Evolutionary conservation across 2,888 invertebrate genomes (phyloP).

Genomic region (Pharmacophagus antenor): DNA sequence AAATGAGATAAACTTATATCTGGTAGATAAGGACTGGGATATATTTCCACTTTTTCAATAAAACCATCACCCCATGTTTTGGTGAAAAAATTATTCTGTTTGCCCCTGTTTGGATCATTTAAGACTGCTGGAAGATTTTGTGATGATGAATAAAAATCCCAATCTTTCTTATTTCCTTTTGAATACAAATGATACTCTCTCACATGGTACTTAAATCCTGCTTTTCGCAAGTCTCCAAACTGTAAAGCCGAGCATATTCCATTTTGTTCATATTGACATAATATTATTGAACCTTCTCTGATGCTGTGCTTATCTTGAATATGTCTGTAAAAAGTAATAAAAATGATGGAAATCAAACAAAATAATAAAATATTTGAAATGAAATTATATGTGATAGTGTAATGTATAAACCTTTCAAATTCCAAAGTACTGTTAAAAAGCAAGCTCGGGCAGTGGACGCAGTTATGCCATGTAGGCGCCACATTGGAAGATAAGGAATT

Average conservation of each 20-base stretch:
- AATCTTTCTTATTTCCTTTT: conserved; percentile 76
- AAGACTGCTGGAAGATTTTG: conserved; percentile 97
- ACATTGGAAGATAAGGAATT: conserved; percentile 56
- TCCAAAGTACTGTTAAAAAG: conserved; percentile 80
- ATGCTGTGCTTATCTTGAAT: conserved; percentile 89
- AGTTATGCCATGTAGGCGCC: conserved; percentile 81
- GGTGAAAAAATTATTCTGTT: conserved; percentile 95
- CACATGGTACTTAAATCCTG: conserved; percentile 93
- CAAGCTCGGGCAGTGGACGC: conserved; percentile 82
- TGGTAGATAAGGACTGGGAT: conserved; percentile 89
- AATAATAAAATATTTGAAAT: background rate
- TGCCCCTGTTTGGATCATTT: conserved; percentile 96
- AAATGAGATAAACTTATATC: conserved; percentile 92
- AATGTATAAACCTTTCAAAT: conserved; percentile 79
- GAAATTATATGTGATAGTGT: conserved; percentile 4
- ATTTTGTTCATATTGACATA: conserved; percentile 93
- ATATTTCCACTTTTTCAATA: conserved; percentile 89
- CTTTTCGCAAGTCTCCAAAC: conserved; percentile 93
- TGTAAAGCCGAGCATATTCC: conserved; percentile 92
- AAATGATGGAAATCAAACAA: conserved; percentile 20
- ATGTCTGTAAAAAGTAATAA: conserved; percentile 81
- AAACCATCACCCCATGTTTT: conserved; percentile 99
- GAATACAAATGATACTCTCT: conserved; percentile 82
- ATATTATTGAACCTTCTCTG: conserved; percentile 91
- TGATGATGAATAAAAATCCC: conserved; percentile 94